These are phyloP conservation scores for Micrasema minimum DNA, from an alignment of 1,140 invertebrate species.

Conservation along the genomic window DNA sequence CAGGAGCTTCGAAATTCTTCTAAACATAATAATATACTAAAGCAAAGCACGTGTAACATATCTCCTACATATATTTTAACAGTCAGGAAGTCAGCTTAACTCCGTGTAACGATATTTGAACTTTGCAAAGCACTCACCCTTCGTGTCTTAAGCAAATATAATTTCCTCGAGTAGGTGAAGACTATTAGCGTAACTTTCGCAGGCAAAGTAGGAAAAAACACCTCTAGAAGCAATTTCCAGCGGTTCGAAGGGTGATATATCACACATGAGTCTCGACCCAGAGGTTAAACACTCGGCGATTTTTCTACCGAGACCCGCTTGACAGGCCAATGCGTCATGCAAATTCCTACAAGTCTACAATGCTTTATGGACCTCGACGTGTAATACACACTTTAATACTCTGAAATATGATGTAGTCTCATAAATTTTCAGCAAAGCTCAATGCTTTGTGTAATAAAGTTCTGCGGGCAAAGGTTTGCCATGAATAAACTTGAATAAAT, in stretches of 20 bases:
- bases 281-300: conserved; percentile 26
- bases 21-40: not conserved
- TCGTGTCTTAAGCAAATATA: conserved; percentile 34
- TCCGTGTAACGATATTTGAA: not conserved
- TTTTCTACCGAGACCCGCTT: conserved; percentile 12
- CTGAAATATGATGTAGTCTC: conserved; percentile 34
- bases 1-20: not conserved
- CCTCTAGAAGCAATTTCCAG: conserved; percentile 13
- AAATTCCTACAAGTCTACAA: conserved; percentile 13
- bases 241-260: conserved; percentile 30
- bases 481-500: not conserved
- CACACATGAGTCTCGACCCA: conserved; percentile 6
- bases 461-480: conserved; percentile 7
- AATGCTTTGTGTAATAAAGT: conserved; percentile 21
- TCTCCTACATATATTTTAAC: too few species aligned
- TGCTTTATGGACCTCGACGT: conserved; percentile 24
- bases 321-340: conserved; percentile 31
- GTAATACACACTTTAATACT: conserved; percentile 31
- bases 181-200: conserved; percentile 31
- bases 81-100: conserved; percentile 5
- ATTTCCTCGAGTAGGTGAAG: conserved; percentile 29
- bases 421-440: conserved; percentile 27
- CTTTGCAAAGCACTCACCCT: conserved; percentile 1
- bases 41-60: too few species aligned
- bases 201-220: conserved; percentile 24